A percentile compares a stretch with the other conserved stretches of the same genome.
Evolutionary conservation across 2,797 vertebrate species (phyloP).

Genomic region (Trachurus trachurus): DNA sequence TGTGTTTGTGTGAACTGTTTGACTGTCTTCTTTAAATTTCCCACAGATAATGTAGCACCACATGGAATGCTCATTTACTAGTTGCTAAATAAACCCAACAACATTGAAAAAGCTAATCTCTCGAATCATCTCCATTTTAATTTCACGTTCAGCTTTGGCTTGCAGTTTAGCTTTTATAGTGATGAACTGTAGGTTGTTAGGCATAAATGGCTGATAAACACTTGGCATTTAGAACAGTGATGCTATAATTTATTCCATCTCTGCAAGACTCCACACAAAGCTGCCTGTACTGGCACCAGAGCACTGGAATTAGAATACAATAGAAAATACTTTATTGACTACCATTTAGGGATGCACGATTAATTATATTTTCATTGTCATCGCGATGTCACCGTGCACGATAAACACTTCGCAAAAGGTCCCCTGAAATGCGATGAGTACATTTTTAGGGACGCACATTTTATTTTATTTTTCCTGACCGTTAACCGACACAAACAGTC

Average conservation of each 20-base stretch:
- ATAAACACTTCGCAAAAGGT: too few relatives aligned
- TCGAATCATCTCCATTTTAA: conserved; percentile 32
- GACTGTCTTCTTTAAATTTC: conserved; percentile 19
- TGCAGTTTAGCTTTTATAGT: conserved; percentile 33
- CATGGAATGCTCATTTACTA: conserved; percentile 17
- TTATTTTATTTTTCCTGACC: too few relatives aligned
- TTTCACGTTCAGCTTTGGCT: conserved; percentile 42
- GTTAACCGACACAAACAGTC: too few relatives aligned
- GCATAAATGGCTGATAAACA: conserved; percentile 70
- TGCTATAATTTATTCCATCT: conserved; percentile 67
- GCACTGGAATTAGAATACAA: conserved; percentile 32
- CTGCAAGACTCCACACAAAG: conserved; percentile 60
- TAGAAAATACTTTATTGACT: too few relatives aligned
- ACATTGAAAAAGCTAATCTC: conserved; percentile 13
- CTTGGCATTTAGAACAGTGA: conserved; percentile 68
- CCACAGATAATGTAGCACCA: conserved; percentile 5
- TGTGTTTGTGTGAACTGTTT: conserved; percentile 28
- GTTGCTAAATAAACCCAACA: background rate
- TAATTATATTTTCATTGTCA: too few relatives aligned
- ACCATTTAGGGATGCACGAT: too few relatives aligned
- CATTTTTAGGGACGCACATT: too few relatives aligned
- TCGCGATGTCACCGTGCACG: too few relatives aligned
- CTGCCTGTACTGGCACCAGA: conserved; percentile 54
- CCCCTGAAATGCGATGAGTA: too few relatives aligned
- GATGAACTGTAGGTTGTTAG: conserved; percentile 60